Evolutionary conservation across 1,140 invertebrate species (phyloP), one percentile per base, ranked within the genome.

Genomic region (Acromyrmex echinatior): DNA sequence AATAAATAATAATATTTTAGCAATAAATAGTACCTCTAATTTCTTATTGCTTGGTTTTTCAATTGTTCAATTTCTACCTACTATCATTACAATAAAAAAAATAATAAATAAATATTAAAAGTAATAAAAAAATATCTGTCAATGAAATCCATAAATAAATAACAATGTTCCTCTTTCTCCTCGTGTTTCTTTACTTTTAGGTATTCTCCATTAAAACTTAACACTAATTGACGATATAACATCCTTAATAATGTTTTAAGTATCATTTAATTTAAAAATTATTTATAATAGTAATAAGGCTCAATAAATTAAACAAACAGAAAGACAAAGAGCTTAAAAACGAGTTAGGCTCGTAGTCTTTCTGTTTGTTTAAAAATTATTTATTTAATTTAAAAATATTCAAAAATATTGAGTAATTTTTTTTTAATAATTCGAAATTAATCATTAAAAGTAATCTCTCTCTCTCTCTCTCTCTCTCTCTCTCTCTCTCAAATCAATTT

Each of bases 1-100:
- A 21, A 76, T 76, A 60, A 76, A 76, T 58, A 76, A 25, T 25
- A 25, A 25, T 25, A 25, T 25, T 21, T 58, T 9, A 21, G 49
- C 18, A 21, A 76, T 76, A 60, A 76, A 76, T 39, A 76, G 49
- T 5, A 35, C 6, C 31, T 16, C 53, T 56, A 35, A 6, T 39
- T 39, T 60, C 18, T 39, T 60, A 58, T 58, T 21, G 56, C 10
- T 62, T 62, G 35, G 0, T 39, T 39, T 62, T 62, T 25, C 1
- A 62, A 62, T 12, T 25, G 12, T 62, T 6, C 4, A 21, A 14
- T 62, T 62, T 62, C 21, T 62, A 14, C 58, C 25, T 25, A 25
- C 25, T 25, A 25, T 25, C 25, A 21, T 74, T 74, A 74, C 3
- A 53, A 3, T 31, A 5, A 25, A 62, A 28, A 25, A 76, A 25